A percentile compares a stretch with the other conserved stretches of the same genome.
Conservation (phyloP, 2,888 invertebrate species). For the Holacanthella duospinosa region DNA sequence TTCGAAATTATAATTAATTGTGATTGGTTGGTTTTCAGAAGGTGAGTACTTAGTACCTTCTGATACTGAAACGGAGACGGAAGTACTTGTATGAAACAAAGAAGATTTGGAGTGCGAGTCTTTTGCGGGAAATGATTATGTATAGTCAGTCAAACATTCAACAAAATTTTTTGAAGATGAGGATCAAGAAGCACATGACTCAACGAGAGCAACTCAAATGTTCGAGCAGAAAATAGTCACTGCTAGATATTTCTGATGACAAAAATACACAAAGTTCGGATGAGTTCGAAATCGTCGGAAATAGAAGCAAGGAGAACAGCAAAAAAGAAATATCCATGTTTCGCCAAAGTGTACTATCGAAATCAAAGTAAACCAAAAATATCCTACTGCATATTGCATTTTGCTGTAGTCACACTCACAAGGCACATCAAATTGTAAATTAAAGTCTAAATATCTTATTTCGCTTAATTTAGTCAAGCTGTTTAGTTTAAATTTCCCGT, state of each 20-base stretch:
- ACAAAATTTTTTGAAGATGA: neutral
- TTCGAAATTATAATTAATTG: neutral
- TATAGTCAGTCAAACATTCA: neutral
- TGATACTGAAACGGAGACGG: neutral
- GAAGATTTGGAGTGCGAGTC: too few species aligned
- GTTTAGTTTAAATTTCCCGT: too few species aligned
- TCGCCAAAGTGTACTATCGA: too few species aligned
- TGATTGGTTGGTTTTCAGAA: neutral
- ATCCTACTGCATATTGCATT: too few species aligned
- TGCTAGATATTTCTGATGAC: neutral
- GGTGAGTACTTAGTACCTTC: neutral
- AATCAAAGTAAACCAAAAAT: too few species aligned
- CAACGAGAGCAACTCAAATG: neutral
- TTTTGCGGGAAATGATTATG: neutral
- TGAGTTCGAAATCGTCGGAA: neutral
- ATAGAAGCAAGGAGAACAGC: neutral
- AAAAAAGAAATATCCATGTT: neutral
- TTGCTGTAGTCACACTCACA: too few species aligned
- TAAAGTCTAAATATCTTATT: too few species aligned
- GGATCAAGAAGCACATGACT: neutral
- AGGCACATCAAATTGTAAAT: too few species aligned
- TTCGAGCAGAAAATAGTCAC: neutral
- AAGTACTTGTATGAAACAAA: too few species aligned
- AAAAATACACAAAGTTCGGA: neutral
- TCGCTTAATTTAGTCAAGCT: too few species aligned